Evolutionary conservation across 2,888 invertebrate species (phyloP), one percentile per base, ranked within the genome.

Genomic region (Incurvaria masculella): DNA sequence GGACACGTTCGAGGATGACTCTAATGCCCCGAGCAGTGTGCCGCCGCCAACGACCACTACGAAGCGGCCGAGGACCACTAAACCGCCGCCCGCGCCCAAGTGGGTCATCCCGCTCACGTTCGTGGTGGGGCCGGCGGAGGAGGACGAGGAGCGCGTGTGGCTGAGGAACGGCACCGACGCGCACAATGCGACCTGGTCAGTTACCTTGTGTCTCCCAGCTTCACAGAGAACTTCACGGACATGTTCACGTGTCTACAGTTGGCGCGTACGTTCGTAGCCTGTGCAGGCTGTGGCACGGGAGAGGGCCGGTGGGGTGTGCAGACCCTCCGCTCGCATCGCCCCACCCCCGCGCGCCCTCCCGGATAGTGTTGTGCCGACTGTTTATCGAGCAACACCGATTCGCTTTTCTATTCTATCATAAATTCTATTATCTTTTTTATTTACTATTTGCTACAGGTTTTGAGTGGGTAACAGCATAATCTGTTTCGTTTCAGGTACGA

Each of bases 21-120:
- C 63, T 1, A 76, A 74, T 53, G 51, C 66, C 0, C 75, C 73
- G 1, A 70, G 69, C 0, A 71, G 67, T 0, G 57, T 65, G 0
- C 53, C 66, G 0, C 50, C 63, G 0, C 56, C 68, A 0, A 57
- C 68, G 0, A 66, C 72, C 2, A 66, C 67, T 4, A 61, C 66
- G 0, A 60, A 58, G 1, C 59, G 60, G 14, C 44, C 48, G n/a
- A 57, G 51, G 17, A 57, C 68, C 17, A 68, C 70, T 0, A 64
- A 63, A 20, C 51, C 68, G 0, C 68, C 72, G 0, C 67, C 68
- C 0, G 54, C 61, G 0, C 68, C 69, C 19, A 86, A 85, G 57
- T 92, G 91, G 91, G 86, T 87, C 55, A 85, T 92, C 52, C 91
- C 91, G 0, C 78, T 92, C 45, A 89, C 87, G 3, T 92, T 87